These are phyloP conservation scores for Daboia siamensis DNA, from an alignment of 2,113 vertebrate genomes.

Conservation along the genomic window DNA sequence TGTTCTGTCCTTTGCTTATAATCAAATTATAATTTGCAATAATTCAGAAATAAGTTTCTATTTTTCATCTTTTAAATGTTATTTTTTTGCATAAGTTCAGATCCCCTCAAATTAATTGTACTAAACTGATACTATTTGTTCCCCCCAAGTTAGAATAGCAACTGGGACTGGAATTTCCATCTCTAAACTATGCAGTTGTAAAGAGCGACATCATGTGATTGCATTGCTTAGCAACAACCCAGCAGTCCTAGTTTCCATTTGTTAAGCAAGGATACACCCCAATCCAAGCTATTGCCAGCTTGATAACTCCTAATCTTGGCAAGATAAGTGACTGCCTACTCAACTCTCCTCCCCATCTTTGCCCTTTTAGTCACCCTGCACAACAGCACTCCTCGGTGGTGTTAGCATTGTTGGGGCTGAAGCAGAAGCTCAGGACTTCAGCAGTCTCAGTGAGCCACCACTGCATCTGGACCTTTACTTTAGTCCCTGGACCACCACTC, in stretches of 20 bases:
- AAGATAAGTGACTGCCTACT: background rate
- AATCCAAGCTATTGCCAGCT: background rate
- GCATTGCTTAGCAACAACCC: background rate
- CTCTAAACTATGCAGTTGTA: background rate
- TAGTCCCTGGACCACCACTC: background rate
- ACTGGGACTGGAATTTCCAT: background rate
- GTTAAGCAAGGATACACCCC: background rate
- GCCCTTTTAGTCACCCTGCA: background rate
- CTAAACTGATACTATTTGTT: background rate
- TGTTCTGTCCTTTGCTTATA: background rate
- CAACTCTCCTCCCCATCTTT: background rate
- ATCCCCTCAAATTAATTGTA: background rate
- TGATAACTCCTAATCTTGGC: background rate
- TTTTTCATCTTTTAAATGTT: background rate
- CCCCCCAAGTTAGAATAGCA: background rate
- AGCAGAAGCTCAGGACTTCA: background rate
- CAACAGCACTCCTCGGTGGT: background rate
- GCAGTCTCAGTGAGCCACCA: background rate
- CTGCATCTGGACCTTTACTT: background rate
- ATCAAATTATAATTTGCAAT: background rate
- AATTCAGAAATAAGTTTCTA: background rate
- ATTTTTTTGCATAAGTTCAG: background rate
- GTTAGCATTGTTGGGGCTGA: background rate
- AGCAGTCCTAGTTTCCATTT: background rate
- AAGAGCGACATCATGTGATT: background rate